phyloP scores from a whole-genome alignment of 1,140 invertebrate genomes.

The Cherax quadricarinatus region DNA sequence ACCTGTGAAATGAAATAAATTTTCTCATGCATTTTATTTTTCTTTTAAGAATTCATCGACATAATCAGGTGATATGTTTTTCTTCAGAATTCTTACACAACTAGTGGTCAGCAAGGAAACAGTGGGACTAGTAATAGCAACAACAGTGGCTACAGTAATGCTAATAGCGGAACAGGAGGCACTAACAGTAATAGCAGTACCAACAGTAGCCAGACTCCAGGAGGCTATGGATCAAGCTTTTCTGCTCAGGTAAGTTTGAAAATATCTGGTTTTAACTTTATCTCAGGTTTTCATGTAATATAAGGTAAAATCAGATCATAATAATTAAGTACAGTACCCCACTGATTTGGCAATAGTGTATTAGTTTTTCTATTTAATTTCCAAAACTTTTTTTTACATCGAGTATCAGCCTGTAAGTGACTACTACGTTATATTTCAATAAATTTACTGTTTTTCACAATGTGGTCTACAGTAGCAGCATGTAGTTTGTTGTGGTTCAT shows the following conservation, averaged over 20 bases:
- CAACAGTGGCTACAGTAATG: conserved; percentile 45
- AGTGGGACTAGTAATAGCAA: conserved; percentile 56
- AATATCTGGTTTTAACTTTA: not conserved
- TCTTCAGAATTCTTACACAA: conserved; percentile 66
- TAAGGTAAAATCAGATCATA: not conserved
- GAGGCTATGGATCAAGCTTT: conserved; percentile 60
- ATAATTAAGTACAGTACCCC: too few species aligned
- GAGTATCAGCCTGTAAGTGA: too few species aligned
- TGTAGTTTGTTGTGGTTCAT: too few species aligned
- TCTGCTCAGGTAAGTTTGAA: conserved; percentile 54
- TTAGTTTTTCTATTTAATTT: too few species aligned
- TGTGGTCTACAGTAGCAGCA: too few species aligned
- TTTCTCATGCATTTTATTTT: too few species aligned
- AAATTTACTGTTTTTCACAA: too few species aligned
- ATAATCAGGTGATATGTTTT: not conserved
- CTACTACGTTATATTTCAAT: too few species aligned
- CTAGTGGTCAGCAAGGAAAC: conserved; percentile 51
- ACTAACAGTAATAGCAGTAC: conserved; percentile 55
- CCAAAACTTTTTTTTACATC: too few species aligned
- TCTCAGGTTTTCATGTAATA: not conserved
- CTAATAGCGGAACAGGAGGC: conserved; percentile 41
- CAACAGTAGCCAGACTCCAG: conserved; percentile 40
- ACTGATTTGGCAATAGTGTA: too few species aligned
- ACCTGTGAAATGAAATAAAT: too few species aligned
- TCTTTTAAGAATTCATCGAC: too few species aligned